These are phyloP conservation scores for Cariama cristata DNA, from an alignment of 2,113 vertebrate genomes.

Conservation along the genomic window DNA sequence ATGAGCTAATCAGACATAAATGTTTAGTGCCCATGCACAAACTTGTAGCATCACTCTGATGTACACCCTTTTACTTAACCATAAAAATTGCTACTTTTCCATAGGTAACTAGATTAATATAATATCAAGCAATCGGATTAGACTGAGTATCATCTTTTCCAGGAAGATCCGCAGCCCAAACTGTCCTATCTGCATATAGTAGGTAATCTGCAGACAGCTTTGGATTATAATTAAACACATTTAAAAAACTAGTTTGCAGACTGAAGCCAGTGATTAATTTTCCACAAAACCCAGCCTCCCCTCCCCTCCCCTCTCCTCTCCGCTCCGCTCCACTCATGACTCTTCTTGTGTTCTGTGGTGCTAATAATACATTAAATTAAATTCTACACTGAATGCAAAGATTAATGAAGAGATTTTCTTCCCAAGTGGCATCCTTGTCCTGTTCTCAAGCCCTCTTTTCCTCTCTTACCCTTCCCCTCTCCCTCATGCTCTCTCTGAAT, in stretches of 20 bases:
- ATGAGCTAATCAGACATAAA: not conserved
- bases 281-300: not conserved
- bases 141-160: not conserved
- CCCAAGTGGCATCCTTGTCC: not conserved
- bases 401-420: not conserved
- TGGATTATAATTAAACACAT: conserved; percentile 3
- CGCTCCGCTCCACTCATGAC: not conserved
- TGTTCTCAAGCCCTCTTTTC: not conserved
- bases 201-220: not conserved
- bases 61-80: not conserved
- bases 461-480: not conserved
- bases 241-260: not conserved
- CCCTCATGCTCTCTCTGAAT: not conserved
- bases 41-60: not conserved
- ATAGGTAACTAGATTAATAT: not conserved
- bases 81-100: not conserved
- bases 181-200: not conserved
- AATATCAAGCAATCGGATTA: not conserved
- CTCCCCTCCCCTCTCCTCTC: not conserved
- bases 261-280: conserved; percentile 28
- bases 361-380: not conserved
- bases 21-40: not conserved
- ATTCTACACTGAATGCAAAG: not conserved
- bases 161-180: not conserved
- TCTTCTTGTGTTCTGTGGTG: not conserved